Evolutionary conservation across 1,140 invertebrate genomes (phyloP), one percentile per base, ranked within the genome.

Genomic region (Pantala flavescens): DNA sequence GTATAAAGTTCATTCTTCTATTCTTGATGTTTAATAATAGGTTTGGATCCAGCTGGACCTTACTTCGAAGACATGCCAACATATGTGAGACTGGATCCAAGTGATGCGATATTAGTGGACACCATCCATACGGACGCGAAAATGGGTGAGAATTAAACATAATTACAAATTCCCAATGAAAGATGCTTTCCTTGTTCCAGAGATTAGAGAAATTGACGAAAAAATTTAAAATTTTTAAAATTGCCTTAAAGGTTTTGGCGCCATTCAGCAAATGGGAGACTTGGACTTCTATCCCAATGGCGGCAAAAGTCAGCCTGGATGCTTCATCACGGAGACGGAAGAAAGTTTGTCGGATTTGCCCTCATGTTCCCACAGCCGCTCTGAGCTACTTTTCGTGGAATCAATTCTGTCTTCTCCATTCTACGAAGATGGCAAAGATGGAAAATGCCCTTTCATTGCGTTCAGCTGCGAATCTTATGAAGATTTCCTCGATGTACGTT

Each of bases 281-380:
- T 80, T 94, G 76, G 93, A 95, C 81, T 95, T 95, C 81, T 95
- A 95, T 80, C 93, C 93, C 0, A 95, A 95, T 81, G 93, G 93
- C 78, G 93, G 93, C 5, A 91, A 91, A 80, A 89, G 92, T 76
- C 94, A 96, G 80, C 93, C 93, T 0, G 94, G 93, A 0, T 96
- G 94, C 81, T 90, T 91, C 76, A 86, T 93, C 28, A 89, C 90
- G 77, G 87, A 88, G 74, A 86, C 85, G 0, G 88, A 0, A 89
- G 88, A 0, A 84, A 90, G 0, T 12, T 90, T 0, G 90, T 90
- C 19, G 83, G 91, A 74, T 91, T 91, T 93, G 0, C 88, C 94
- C 0, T 91, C 91, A n/a, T 96, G 94, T 80, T 95, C 93, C 80
- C 94, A 95, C 80, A 89, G 93, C 12, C 85, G 93, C 78, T 91